phyloP scores from a whole-genome alignment of 2,797 vertebrate species.

The Hippoglossus hippoglossus region DNA sequence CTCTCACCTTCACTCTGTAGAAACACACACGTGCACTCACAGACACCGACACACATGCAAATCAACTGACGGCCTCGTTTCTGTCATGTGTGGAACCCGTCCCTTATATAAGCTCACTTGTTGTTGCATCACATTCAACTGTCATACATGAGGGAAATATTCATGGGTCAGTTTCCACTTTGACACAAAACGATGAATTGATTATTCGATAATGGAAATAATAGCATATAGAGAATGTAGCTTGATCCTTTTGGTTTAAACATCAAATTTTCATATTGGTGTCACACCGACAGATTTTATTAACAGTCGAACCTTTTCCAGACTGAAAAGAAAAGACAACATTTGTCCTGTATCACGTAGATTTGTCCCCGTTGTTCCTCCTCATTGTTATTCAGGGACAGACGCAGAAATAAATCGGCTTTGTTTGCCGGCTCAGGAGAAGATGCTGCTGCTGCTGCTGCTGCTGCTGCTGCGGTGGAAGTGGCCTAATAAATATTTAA shows the following conservation, averaged over 20 bases:
- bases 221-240: no score
- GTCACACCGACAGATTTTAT: no score
- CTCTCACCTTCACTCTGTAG: background rate
- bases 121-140: background rate
- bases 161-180: background rate
- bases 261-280: background rate
- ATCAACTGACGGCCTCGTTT: background rate
- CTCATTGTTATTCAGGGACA: constrained; percentile 64
- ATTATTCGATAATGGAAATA: background rate
- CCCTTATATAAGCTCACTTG: background rate
- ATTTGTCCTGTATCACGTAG: background rate
- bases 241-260: background rate
- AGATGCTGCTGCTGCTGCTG: constrained; percentile 34
- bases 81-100: background rate
- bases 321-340: background rate
- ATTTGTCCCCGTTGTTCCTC: constrained; percentile 37
- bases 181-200: background rate
- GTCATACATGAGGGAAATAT: no score
- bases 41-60: background rate
- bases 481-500: constrained; percentile 78
- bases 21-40: background rate
- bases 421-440: constrained; percentile 44
- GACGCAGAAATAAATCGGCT: constrained; percentile 31
- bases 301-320: background rate
- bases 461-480: constrained; percentile 41